These are phyloP conservation scores for Tragelaphus strepsiceros DNA, from an alignment of 2,113 vertebrate genomes.

Conservation along the genomic window DNA sequence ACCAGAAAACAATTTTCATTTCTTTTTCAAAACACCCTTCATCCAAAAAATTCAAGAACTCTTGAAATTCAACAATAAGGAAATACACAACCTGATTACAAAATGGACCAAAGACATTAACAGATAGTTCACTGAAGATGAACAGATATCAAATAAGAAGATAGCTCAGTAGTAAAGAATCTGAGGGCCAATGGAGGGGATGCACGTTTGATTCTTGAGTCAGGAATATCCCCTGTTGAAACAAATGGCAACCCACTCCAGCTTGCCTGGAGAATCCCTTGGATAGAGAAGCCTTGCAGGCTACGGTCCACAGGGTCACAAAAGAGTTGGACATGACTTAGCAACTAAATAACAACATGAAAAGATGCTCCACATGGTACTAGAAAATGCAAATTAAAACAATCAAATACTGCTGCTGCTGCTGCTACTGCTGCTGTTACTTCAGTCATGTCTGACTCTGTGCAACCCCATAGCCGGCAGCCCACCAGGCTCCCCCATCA, in stretches of 20 bases:
- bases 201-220: background rate
- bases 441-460: no score
- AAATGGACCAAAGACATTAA: background rate
- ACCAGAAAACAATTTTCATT: background rate
- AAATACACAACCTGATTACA: background rate
- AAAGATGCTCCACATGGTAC: background rate
- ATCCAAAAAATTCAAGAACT: background rate
- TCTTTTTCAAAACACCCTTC: background rate
- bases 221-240: background rate
- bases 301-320: background rate
- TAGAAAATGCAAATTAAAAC: background rate
- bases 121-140: background rate
- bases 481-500: no score
- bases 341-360: background rate
- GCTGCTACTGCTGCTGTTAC: no score
- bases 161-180: background rate
- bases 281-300: background rate
- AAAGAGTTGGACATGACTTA: background rate
- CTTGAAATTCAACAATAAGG: background rate
- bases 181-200: background rate
- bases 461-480: no score
- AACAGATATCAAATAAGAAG: background rate
- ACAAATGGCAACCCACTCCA: background rate
- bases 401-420: background rate
- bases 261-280: background rate